phyloP scores from a whole-genome alignment of 1,140 invertebrate genomes.

The Drosophila auraria region DNA sequence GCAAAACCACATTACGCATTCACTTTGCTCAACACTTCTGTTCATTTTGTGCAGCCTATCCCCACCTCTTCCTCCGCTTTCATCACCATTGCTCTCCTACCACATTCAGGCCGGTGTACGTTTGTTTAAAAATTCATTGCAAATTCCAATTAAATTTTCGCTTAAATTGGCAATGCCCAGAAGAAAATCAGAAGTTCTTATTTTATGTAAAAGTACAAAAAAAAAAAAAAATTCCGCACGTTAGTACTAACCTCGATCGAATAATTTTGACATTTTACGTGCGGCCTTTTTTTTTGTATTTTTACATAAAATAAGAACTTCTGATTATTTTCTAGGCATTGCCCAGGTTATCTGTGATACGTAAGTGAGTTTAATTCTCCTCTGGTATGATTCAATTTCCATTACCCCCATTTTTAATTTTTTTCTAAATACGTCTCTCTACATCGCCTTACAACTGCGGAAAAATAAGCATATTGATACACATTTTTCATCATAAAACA shows the following conservation, averaged over 20 bases:
- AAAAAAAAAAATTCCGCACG: no score
- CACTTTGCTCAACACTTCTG: slow-evolving; percentile 77
- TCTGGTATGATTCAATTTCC: no score
- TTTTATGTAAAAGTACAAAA: slow-evolving; percentile 11
- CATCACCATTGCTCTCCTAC: neutral
- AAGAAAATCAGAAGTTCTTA: slow-evolving; percentile 47
- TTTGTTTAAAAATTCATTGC: slow-evolving; percentile 78
- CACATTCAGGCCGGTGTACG: slow-evolving; percentile 36
- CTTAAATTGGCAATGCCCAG: slow-evolving; percentile 78
- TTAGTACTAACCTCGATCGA: no score
- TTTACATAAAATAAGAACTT: slow-evolving; percentile 23
- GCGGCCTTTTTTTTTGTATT: neutral
- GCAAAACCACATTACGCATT: slow-evolving; percentile 69
- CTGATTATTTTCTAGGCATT: slow-evolving; percentile 67
- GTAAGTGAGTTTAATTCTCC: no score
- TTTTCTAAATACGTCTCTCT: no score
- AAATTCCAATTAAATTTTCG: slow-evolving; percentile 78
- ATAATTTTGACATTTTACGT: no score
- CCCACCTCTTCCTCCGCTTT: slow-evolving; percentile 10
- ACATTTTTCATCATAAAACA: no score
- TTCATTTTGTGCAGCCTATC: slow-evolving; percentile 65
- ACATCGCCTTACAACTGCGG: no score
- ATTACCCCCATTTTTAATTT: no score
- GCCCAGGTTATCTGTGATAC: slow-evolving; percentile 12
- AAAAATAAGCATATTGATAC: no score